Base-by-base conservation (phyloP, 2,888 invertebrate species). In the Chymomyza caudatula region DNA sequence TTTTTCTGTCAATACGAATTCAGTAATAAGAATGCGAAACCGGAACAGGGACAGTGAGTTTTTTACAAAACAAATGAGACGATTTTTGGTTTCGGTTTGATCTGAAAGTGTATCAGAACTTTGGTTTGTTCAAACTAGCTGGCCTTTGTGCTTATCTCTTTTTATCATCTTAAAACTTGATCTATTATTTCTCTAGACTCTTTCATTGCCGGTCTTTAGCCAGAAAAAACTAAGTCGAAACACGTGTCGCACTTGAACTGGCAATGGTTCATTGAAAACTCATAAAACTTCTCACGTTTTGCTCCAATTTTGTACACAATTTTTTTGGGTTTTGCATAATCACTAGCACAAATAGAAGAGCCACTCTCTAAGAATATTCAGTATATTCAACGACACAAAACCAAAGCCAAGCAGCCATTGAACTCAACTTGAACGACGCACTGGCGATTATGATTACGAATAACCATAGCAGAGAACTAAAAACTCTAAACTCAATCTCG, bases 211-310 rank as follows among this genome's bases (percentile, higher is more conserved):
- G 29, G 29, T 11, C 11, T 11, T 37, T 3, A 37, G 11, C 11
- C 1, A 37, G 11, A 4, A 37, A 37, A 37, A 8, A 37, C 29
- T 37, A 13, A 37, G 58, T 47, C 58, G 4, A 19, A 58, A 58
- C 44, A 47, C 49, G 58, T 58, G 58, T 49, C 25, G 49, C 44
- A 44, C 58, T 60, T 53, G 42, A n/a, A 51, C 23, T 29, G 58
- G 58, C 25, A 47, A 47, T 52, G n/a, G 67, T 71, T 68, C 76
- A 81, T 80, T 77, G 80, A 73, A 83, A 76, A 80, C 80, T 82
- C 80, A 67, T 80, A 78, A 85, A 71, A 84, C 70, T 68, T 76
- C 72, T 84, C 81, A 82, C 81, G 81, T 86, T 85, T 84, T 84
- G 86, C 81, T 84, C 84, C 71, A 85, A 83, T 85, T 80, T 70